Evolutionary conservation across 2,797 vertebrate species (phyloP), one percentile per base, ranked within the genome.

Genomic region (Prunella strophiata): DNA sequence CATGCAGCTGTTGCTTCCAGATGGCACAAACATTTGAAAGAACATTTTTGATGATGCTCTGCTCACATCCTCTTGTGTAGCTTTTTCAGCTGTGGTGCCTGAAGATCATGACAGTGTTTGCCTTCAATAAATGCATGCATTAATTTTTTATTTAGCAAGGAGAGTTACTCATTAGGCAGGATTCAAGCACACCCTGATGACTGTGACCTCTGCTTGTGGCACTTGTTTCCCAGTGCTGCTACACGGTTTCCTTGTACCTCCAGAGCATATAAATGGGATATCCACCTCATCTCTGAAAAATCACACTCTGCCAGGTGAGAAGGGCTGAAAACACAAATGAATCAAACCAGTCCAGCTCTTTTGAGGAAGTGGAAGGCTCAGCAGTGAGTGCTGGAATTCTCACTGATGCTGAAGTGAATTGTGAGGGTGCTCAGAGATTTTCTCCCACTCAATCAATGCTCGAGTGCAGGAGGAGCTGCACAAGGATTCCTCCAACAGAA

Each of bases 141-240:
- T 91, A 51, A 48, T 76, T 25, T 84, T 95, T 93, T 79, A 87
- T 89, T 94, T 92, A n/a, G 34, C 78, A 50, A 42, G 74, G 59
- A 42, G 14, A 63, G 18, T 8, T 8, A 2, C 82, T 95, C 71
- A 52, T 82, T 93, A 96, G 66, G 72, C 67, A 66, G 48, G 9
- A 16, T 25, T 74, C 52, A 74, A 79, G 45, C 74, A 58, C 71
- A 38, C n/a, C 17, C 48, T 57, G 43, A 16, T 29, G 32, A 9
- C 51, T 48, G 78, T 93, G 89, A 87, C 86, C 89, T 89, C 89
- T 63, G 27, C 4, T 13, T 59, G 55, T 45, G 55, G 45, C 55
- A 6, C 29, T 45, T 22, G 29, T 74, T 89, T 82, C 67, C 51
- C 58, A 5, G 43, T 0, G 22, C 67, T 58, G 36, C 12, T 78